phyloP scores from a whole-genome alignment of 1,140 invertebrate species.

The Saxidomus purpurata region DNA sequence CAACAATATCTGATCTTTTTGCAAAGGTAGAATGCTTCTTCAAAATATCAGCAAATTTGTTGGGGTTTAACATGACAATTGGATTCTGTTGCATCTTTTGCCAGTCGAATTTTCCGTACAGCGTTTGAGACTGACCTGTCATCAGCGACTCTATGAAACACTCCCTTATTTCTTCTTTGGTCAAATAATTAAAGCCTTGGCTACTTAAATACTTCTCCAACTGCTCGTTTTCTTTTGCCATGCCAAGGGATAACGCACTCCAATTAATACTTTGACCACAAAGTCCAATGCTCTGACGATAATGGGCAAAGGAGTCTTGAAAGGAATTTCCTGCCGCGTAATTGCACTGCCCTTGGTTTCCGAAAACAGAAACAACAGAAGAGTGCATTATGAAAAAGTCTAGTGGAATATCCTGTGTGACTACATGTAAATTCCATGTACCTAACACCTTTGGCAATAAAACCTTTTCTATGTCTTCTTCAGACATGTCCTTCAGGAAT shows the following conservation, averaged over 20 bases:
- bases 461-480: background rate
- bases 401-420: conserved; percentile 66
- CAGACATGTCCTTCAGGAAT: too few relatives aligned
- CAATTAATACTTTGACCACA: too few relatives aligned
- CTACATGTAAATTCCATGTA: conserved; percentile 77
- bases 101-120: conserved; percentile 67
- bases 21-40: background rate
- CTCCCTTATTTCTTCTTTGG: conserved; percentile 51
- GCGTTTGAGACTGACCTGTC: conserved; percentile 60
- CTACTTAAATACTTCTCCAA: conserved; percentile 5
- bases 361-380: too few relatives aligned
- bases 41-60: background rate
- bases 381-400: too few relatives aligned
- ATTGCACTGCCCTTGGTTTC: conserved; percentile 73
- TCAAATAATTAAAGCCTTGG: conserved; percentile 64
- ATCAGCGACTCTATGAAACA: conserved; percentile 62
- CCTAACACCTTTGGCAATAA: background rate
- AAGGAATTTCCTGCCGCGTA: conserved; percentile 76
- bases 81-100: conserved; percentile 16
- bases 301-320: too few relatives aligned
- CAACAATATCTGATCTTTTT: background rate
- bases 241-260: too few relatives aligned
- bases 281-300: too few relatives aligned
- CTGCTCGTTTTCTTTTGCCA: conserved; percentile 12
- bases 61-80: background rate